These are phyloP conservation scores for Girardia tigrina DNA, from an alignment of 2,888 invertebrate genomes.

Conservation along the genomic window DNA sequence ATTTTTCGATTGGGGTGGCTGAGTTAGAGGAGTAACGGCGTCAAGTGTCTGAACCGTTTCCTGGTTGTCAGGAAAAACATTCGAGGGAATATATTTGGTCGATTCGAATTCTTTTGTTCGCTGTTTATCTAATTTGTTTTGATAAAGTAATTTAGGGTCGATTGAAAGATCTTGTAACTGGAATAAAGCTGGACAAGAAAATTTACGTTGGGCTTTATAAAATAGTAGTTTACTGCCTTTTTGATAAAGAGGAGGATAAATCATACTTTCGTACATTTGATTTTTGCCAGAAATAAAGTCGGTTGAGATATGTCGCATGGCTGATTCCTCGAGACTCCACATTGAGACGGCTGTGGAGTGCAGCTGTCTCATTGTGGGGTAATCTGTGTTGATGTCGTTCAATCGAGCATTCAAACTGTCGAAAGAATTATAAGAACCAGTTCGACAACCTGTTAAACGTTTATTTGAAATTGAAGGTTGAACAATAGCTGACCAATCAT, in stretches of 20 bases:
- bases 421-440: background rate
- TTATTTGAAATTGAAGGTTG: background rate
- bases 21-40: background rate
- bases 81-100: background rate
- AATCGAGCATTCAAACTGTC: conserved; percentile 2
- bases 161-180: conserved; percentile 7
- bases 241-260: background rate
- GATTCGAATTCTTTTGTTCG: background rate
- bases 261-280: background rate
- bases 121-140: background rate
- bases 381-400: background rate
- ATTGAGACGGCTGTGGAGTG: background rate
- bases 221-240: background rate
- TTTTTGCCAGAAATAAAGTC: background rate
- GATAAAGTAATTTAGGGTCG: background rate
- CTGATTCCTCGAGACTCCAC: conserved; percentile 17
- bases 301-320: background rate
- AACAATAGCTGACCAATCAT: conserved; percentile 5
- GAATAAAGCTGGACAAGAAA: conserved; percentile 12
- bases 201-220: background rate
- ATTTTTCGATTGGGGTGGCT: background rate
- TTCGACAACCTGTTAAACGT: background rate
- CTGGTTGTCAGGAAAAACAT: background rate
- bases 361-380: conserved; percentile 1
- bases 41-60: background rate